Percentiles rank a stretch among this genome's conserved stretches.
These are phyloP conservation scores for Calypte anna DNA, from an alignment of 2,113 vertebrate genomes.

Conservation along the genomic window DNA sequence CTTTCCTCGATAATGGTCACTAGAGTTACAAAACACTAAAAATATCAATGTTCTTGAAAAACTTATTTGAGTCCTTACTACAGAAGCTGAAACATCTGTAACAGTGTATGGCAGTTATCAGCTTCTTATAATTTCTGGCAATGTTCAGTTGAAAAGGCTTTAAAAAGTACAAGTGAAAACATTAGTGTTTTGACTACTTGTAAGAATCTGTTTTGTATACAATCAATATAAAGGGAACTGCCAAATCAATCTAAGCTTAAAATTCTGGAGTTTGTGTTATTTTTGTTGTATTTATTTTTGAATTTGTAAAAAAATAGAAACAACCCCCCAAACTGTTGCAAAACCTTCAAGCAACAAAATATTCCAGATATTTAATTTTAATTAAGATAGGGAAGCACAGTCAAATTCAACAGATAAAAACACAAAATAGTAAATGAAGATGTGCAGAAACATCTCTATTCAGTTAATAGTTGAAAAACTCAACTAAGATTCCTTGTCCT, in stretches of 20 bases:
- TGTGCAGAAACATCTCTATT: not conserved
- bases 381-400: not conserved
- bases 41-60: conserved; percentile 34
- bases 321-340: not conserved
- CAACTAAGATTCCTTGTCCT: not conserved
- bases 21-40: conserved; percentile 61
- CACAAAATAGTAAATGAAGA: not conserved
- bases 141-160: not conserved
- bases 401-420: not conserved
- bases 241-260: conserved; percentile 28
- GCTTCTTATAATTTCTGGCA: conserved; percentile 26
- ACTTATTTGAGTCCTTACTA: not conserved
- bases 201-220: conserved; percentile 24
- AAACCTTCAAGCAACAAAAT: not conserved
- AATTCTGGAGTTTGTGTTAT: not conserved
- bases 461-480: not conserved
- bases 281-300: not conserved
- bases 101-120: not conserved
- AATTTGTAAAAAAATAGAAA: not conserved
- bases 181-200: conserved; percentile 48
- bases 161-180: conserved; percentile 34
- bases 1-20: conserved; percentile 35
- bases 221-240: conserved; percentile 36
- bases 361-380: conserved; percentile 27
- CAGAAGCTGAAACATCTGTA: conserved; percentile 54